phyloP scores from a whole-genome alignment of 2,113 vertebrate genomes.

The Hypomesus transpacificus region DNA sequence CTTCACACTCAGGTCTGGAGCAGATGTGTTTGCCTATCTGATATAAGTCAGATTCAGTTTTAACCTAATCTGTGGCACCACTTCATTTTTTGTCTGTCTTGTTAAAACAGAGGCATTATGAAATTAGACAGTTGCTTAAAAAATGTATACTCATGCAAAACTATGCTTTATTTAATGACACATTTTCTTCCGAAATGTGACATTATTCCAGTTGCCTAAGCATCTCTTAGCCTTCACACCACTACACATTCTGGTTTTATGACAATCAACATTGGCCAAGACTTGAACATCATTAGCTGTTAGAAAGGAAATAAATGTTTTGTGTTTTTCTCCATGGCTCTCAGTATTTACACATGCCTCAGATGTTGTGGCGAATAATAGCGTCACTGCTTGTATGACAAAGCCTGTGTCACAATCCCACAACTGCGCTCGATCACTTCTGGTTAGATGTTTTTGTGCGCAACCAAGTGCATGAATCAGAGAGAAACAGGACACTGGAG shows the following conservation, averaged over 20 bases:
- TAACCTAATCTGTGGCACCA: background rate
- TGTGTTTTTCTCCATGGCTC: background rate
- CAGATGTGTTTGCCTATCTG: slow-evolving; percentile 47
- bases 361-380: background rate
- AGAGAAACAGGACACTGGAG: slow-evolving; percentile 42
- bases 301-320: background rate
- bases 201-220: background rate
- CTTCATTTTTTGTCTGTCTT: slow-evolving; percentile 2
- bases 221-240: background rate
- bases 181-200: background rate
- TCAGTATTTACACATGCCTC: background rate
- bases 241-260: background rate
- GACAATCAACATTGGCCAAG: background rate
- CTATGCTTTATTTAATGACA: too few species aligned
- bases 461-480: slow-evolving; percentile 48
- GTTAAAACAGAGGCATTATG: slow-evolving; percentile 1
- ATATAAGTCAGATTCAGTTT: slow-evolving; percentile 40
- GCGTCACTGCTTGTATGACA: slow-evolving; percentile 12
- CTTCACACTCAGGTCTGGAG: slow-evolving; percentile 36
- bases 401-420: slow-evolving; percentile 30
- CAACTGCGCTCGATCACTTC: slow-evolving; percentile 19
- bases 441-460: slow-evolving; percentile 40
- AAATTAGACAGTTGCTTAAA: too few species aligned
- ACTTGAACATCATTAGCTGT: background rate
- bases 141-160: too few species aligned